Conservation (phyloP, 2,113 vertebrate genomes). For the Brienomyrus longianalis region DNA sequence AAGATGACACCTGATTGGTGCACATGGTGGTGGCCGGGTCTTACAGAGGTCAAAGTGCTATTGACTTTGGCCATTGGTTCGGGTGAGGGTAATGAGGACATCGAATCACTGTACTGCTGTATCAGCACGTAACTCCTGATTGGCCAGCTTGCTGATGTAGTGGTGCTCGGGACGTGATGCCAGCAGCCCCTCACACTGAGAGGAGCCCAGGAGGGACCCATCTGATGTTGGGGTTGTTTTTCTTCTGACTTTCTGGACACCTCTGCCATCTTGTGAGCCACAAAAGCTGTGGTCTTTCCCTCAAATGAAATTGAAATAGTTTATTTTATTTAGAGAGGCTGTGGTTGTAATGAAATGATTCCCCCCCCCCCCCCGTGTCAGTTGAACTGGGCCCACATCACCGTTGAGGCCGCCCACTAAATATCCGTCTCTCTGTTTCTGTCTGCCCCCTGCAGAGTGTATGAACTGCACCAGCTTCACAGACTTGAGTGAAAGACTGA, state of each 20-base stretch:
- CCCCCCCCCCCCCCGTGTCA: background rate
- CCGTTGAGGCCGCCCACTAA: background rate
- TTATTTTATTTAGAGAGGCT: slow-evolving; percentile 3
- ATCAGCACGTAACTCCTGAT: background rate
- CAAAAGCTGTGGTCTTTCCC: slow-evolving; percentile 1
- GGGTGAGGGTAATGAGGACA: background rate
- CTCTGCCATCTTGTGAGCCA: slow-evolving; percentile 5
- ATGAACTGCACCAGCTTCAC: slow-evolving; percentile 72
- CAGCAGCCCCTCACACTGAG: background rate
- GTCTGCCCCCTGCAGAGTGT: slow-evolving; percentile 56
- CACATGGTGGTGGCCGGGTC: background rate
- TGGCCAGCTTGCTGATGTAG: background rate
- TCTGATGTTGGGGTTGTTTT: background rate
- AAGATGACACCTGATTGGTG: background rate
- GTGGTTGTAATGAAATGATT: background rate
- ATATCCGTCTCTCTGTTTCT: background rate
- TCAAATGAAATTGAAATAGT: slow-evolving; percentile 15
- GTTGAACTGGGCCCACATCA: background rate
- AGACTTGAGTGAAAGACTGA: slow-evolving; percentile 64
- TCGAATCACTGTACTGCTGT: background rate
- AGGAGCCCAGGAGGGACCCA: background rate
- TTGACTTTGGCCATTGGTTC: background rate
- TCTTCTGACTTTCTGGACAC: background rate
- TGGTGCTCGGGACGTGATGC: background rate
- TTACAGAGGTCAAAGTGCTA: background rate